Evolutionary conservation across 2,888 invertebrate genomes (phyloP).

Genomic region (Apotomis turbidana): DNA sequence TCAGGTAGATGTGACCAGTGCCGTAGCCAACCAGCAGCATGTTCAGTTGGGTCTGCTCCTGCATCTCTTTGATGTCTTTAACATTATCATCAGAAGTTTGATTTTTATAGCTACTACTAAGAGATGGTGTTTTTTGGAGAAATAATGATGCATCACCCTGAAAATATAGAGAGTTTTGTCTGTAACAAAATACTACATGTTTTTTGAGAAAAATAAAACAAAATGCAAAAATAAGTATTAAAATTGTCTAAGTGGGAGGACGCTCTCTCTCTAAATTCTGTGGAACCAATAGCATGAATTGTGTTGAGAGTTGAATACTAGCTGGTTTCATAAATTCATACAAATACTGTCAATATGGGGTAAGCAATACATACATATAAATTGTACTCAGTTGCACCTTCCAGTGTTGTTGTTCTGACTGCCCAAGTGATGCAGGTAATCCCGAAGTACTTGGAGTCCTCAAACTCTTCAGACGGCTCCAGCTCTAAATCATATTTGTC

Average conservation of each 20-base stretch:
- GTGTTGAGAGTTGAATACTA: too few relatives aligned
- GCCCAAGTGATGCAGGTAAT: conserved; percentile 91
- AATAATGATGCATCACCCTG: conserved; percentile 82
- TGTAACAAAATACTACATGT: too few relatives aligned
- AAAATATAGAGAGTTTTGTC: neutral
- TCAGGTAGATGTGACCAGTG: conserved; percentile 88
- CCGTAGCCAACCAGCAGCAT: conserved; percentile 91
- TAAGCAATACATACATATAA: conserved; percentile 68
- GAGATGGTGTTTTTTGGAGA: conserved; percentile 82
- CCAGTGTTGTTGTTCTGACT: conserved; percentile 72
- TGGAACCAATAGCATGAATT: neutral
- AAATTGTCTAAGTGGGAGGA: too few relatives aligned
- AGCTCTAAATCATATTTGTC: conserved; percentile 83
- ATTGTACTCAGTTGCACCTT: conserved; percentile 73
- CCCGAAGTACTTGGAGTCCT: conserved; percentile 79
- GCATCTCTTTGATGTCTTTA: conserved; percentile 84
- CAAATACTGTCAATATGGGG: neutral
- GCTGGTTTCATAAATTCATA: too few relatives aligned
- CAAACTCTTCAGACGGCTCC: conserved; percentile 74
- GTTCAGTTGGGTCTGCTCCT: conserved; percentile 86
- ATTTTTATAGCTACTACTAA: conserved; percentile 81
- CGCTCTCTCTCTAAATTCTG: too few relatives aligned
- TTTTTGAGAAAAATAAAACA: too few relatives aligned
- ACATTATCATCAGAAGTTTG: conserved; percentile 81
- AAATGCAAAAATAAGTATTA: too few relatives aligned